Evolutionary conservation across 2,888 invertebrate genomes (phyloP), one percentile per base, ranked within the genome.

Genomic region (Catocala fraxini): DNA sequence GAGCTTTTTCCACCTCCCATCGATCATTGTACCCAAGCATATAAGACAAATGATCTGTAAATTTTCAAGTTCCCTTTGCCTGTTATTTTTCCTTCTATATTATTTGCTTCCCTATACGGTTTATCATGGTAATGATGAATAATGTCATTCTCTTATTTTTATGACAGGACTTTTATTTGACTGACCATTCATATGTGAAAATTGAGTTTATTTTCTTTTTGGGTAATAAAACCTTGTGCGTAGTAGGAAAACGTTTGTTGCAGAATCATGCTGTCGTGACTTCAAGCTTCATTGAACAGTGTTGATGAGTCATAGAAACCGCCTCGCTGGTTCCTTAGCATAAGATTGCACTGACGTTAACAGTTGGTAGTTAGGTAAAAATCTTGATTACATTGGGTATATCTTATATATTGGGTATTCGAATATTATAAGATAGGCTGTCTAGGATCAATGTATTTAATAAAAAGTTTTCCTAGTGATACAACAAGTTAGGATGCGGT

Each of bases 11-110:
- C 71, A 64, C 59, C 62, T 63, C 73, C 65, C 81, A 81, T 84
- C 81, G 69, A 82, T 84, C 82, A 82, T 78, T 71, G 68, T 48
- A 13, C 73, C 66, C 57, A 64, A 71, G 66, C 71, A 74, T 75
- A 70, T 65, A 76, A 81, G 81, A 85, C 75, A 84, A 85, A 84
- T 83, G 81, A 75, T 72, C 77, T 75, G 81, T 73, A 68, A 75
- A 70, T 71, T 75, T 77, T 79, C 71, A 73, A 73, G 71, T 67
- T 67, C 15, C 25, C 3, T 52, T 56, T 46, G 46, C 49, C 41
- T n/a, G 11, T 41, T 35, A 54, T 60, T 63, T 54, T 68, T 54
- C 12, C 35, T 35, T 5, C 45, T 55, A 51, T 57, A 63, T 66
- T 71, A 69, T 71, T 65, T 62, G 39, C 59, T 62, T 65, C 51